phyloP scores from a whole-genome alignment of 2,113 vertebrate species.

The Tragelaphus scriptus region DNA sequence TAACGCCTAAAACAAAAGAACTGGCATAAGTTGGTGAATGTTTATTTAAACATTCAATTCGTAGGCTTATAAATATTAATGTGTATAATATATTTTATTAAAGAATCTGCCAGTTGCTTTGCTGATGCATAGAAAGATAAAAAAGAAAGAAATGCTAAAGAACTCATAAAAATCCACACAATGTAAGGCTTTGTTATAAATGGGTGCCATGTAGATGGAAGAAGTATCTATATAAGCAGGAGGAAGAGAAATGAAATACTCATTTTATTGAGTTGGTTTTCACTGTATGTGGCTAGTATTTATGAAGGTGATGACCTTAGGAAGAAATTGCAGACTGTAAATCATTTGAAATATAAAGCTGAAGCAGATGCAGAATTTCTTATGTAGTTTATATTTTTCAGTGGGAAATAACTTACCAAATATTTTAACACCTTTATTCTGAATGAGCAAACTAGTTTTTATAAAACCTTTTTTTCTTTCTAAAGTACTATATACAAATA shows the following conservation, averaged over 20 bases:
- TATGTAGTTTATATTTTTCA: slow-evolving; percentile 18
- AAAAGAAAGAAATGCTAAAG: slow-evolving; percentile 55
- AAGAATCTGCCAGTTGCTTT: slow-evolving; percentile 60
- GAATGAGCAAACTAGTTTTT: slow-evolving; percentile 24
- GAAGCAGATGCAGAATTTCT: slow-evolving; percentile 33
- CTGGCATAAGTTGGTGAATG: slow-evolving; percentile 44
- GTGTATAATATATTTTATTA: slow-evolving; percentile 66
- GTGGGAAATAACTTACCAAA: slow-evolving; percentile 52
- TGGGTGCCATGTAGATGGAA: neutral
- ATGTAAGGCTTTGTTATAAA: slow-evolving; percentile 53
- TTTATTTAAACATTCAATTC: slow-evolving; percentile 59
- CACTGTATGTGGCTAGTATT: slow-evolving; percentile 19
- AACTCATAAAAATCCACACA: slow-evolving; percentile 51
- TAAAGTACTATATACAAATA: neutral
- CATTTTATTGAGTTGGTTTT: slow-evolving; percentile 56
- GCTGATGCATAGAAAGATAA: slow-evolving; percentile 58
- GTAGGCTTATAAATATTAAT: slow-evolving; percentile 63
- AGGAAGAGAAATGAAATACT: slow-evolving; percentile 29
- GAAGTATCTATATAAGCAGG: slow-evolving; percentile 33
- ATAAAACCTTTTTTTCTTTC: neutral
- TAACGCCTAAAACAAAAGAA: slow-evolving; percentile 50
- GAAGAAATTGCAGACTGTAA: slow-evolving; percentile 44
- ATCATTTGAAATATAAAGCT: slow-evolving; percentile 47
- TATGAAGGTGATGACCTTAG: slow-evolving; percentile 54
- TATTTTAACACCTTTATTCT: slow-evolving; percentile 21